Conservation (phyloP, 2,888 invertebrate species). For the Chamaedrilus cognettii region DNA sequence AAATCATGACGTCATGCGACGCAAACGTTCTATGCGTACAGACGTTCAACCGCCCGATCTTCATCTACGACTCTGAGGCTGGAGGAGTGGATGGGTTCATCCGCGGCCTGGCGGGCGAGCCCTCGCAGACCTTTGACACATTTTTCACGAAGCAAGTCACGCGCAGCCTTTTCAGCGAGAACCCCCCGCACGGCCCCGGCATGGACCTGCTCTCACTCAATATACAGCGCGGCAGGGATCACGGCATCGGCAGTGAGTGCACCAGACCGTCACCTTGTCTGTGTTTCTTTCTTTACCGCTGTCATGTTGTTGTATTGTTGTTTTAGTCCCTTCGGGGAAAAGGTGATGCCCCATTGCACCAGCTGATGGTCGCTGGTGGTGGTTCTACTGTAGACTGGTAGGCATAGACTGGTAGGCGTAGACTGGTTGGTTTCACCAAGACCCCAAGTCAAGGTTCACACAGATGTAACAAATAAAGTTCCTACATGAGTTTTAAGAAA, state of each 20-base stretch:
- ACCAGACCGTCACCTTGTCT: background rate
- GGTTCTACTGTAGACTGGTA: too few species aligned
- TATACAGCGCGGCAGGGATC: slow-evolving; percentile 86
- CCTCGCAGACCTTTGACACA: slow-evolving; percentile 83
- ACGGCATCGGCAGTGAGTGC: slow-evolving; percentile 72
- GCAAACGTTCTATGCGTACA: too few species aligned
- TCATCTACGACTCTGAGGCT: slow-evolving; percentile 66
- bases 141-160: slow-evolving; percentile 83
- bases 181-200: slow-evolving; percentile 30
- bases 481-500: too few species aligned
- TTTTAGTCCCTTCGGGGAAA: background rate
- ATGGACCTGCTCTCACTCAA: slow-evolving; percentile 84
- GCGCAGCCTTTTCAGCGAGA: slow-evolving; percentile 30
- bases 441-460: too few species aligned
- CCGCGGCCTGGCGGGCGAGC: slow-evolving; percentile 63
- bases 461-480: too few species aligned
- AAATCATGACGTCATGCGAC: too few species aligned
- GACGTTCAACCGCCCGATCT: slow-evolving; percentile 94
- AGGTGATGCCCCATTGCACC: too few species aligned
- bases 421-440: too few species aligned
- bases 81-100: slow-evolving; percentile 39
- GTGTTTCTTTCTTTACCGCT: background rate
- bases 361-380: too few species aligned
- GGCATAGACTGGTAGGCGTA: too few species aligned
- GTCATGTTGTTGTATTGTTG: background rate